phyloP scores from a whole-genome alignment of 2,113 vertebrate genomes.

The Sinocyclocheilus anshuiensis region DNA sequence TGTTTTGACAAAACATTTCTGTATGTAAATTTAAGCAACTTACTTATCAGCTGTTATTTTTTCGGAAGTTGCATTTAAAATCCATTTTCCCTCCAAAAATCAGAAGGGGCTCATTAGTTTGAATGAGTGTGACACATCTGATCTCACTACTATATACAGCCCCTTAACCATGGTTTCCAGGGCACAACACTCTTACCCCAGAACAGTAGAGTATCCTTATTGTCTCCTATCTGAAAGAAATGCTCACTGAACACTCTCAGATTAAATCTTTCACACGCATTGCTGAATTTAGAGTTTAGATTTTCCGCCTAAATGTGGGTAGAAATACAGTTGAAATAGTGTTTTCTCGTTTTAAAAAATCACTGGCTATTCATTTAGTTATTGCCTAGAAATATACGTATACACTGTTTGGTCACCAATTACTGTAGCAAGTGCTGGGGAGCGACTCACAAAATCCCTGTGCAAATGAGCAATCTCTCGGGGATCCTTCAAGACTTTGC shows the following conservation, averaged over 20 bases:
- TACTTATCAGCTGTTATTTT: neutral
- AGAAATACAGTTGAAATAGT: neutral
- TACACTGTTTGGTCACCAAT: neutral
- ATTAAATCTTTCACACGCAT: neutral
- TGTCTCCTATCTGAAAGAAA: neutral
- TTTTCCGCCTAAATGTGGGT: neutral
- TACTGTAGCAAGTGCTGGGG: neutral
- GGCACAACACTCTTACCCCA: slow-evolving; percentile 8
- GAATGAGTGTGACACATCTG: neutral
- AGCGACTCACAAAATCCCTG: neutral
- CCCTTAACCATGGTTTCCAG: neutral
- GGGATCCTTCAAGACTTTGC: neutral
- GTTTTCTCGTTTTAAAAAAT: neutral
- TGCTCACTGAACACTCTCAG: neutral
- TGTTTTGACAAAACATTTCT: neutral
- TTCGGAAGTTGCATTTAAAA: neutral
- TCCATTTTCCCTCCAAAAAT: neutral
- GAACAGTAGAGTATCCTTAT: neutral
- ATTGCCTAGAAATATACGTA: neutral
- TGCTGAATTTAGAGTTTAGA: neutral
- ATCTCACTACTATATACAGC: neutral
- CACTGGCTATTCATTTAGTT: neutral
- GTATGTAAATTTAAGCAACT: neutral
- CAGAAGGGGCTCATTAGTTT: neutral
- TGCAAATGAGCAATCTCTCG: neutral